A percentile compares a stretch with the other conserved stretches of the same genome.
phyloP scores from a whole-genome alignment of 1,140 invertebrate genomes.

The Bombus superbus region DNA sequence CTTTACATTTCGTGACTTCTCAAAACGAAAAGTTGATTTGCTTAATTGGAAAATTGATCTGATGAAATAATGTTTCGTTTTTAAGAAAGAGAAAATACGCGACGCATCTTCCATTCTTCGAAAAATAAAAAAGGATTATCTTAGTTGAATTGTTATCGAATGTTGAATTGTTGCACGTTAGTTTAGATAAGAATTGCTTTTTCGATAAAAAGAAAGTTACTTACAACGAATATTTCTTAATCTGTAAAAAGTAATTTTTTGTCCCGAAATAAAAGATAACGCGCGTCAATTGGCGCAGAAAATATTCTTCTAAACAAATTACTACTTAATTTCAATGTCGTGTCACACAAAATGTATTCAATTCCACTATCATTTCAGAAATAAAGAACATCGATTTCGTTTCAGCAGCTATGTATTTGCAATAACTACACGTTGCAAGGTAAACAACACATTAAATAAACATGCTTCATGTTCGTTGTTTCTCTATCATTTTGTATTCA shows the following conservation, averaged over 20 bases:
- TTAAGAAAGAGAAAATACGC: too few relatives aligned
- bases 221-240: too few relatives aligned
- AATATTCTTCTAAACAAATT: too few relatives aligned
- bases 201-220: too few relatives aligned
- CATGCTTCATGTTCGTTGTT: not conserved
- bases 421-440: not conserved
- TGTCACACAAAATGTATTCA: too few relatives aligned
- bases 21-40: not conserved
- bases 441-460: not conserved
- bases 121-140: not conserved
- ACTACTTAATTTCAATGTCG: too few relatives aligned
- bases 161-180: too few relatives aligned
- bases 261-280: not conserved
- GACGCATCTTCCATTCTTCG: not conserved
- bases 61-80: too few relatives aligned
- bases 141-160: not conserved
- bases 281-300: too few relatives aligned
- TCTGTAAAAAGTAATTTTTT: not conserved
- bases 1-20: not conserved
- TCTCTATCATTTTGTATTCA: not conserved
- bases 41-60: too few relatives aligned
- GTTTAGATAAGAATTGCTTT: too few relatives aligned
- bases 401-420: not conserved
- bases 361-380: not conserved
- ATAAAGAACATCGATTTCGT: too few relatives aligned